Base-by-base conservation (phyloP, 1,140 invertebrate species). In the Neodiprion virginianus region DNA sequence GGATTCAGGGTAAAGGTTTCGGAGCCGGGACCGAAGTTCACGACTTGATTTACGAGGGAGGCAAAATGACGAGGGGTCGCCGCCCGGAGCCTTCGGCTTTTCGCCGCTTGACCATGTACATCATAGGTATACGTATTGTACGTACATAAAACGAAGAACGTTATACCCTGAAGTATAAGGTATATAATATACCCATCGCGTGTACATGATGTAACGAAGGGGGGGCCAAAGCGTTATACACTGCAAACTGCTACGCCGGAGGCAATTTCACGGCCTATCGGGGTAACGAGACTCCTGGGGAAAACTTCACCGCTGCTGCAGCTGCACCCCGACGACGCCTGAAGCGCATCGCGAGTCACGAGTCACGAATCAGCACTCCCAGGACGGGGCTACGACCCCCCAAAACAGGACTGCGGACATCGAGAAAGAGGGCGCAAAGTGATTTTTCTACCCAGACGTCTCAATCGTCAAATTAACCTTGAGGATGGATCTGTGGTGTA, bases 251-350 rank as follows among this genome's bases (percentile, higher is more conserved):
- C 11, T 61, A 12, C 5, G 53, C 53, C n/a, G 5, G 11, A 17
- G 53, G 53, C 53, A 61, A 61, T 61, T 61, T 61, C 53, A 61
- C 53, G 53, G 53, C 53, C 53, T 61, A 61, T 61, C 53, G 53
- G 11, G 53, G 53, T 61, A 61, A 61, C 53, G 53, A 61, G 11
- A 17, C 53, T 61, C 53, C n/a, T 12, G 53, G 53, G 53, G 53
- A 61, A 61, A 61, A 61, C 5, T 61, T 61, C 11, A 3, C 11
- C 11, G n/a, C 53, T 8, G 53, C 53, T 40, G 28, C 28, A 40
- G 28, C 28, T 40, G 28, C 28, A 40, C 28, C 28, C 28, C 1
- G 28, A 40, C 28, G 28, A 40, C 5, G 28, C 28, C 28, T 40
- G 28, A 40, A 40, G 28, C 28, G 28, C 28, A 40, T 40, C 28